phyloP scores from a whole-genome alignment of 2,113 vertebrate genomes.

The Cacatua alba region DNA sequence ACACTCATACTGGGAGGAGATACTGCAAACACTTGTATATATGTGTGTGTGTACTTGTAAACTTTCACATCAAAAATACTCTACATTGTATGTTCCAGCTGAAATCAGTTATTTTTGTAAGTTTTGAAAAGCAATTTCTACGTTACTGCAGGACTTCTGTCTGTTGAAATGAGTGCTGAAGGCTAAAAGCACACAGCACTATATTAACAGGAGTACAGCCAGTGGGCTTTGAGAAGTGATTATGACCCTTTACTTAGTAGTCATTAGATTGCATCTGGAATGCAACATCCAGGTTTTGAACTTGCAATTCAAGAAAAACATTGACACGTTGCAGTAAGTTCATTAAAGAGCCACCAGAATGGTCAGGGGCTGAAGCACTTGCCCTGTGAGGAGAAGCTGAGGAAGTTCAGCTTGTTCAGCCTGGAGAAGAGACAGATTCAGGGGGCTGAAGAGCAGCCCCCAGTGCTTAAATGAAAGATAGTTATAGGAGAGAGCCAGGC shows the following conservation, averaged over 20 bases:
- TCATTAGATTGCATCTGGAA: not conserved
- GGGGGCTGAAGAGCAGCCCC: not conserved
- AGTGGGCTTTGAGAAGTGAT: not conserved
- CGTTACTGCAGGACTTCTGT: not conserved
- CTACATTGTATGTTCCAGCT: not conserved
- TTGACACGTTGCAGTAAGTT: not conserved
- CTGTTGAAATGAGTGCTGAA: not conserved
- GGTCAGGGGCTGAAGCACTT: not conserved
- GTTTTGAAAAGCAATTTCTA: not conserved
- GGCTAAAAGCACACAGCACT: not conserved
- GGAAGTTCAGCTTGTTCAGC: not conserved
- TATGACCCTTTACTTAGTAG: not conserved
- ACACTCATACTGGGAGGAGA: not conserved
- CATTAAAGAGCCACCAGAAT: not conserved
- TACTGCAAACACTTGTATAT: not conserved
- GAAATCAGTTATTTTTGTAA: not conserved
- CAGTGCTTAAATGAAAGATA: not conserved
- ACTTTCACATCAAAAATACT: not conserved
- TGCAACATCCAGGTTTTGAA: not conserved
- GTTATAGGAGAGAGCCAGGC: not conserved
- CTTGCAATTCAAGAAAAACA: not conserved
- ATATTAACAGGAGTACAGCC: not conserved
- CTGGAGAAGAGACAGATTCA: not conserved
- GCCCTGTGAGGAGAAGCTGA: not conserved
- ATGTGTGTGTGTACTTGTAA: not conserved